Evolutionary conservation across 2,888 invertebrate genomes (phyloP).

Genomic region (Luperina nickerlii): DNA sequence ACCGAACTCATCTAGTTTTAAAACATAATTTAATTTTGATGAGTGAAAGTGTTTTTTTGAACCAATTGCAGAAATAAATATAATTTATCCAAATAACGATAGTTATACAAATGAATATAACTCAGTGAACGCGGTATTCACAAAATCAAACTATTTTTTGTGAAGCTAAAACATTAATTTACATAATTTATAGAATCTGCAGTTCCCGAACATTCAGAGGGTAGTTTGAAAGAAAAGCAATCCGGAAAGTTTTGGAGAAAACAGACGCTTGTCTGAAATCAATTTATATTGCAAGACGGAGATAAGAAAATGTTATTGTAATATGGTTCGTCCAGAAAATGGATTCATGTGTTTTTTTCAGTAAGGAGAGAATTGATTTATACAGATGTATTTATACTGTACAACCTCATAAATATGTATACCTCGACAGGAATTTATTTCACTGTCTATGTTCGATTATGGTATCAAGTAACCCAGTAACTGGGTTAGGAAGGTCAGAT

Average conservation of each 20-base stretch:
- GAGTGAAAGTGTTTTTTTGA: neutral
- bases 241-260: conserved; percentile 40
- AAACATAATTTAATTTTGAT: neutral
- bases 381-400: neutral
- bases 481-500: neutral
- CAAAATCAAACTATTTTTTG: conserved; percentile 17
- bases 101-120: neutral
- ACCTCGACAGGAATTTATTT: neutral
- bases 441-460: neutral
- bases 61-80: neutral
- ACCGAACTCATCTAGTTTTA: neutral
- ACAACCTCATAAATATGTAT: too few species aligned
- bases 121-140: neutral
- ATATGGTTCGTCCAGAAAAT: neutral
- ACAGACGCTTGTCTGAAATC: conserved; percentile 28
- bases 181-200: conserved; percentile 21
- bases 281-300: conserved; percentile 30
- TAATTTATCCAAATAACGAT: neutral
- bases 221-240: conserved; percentile 53
- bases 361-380: conserved; percentile 9
- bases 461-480: neutral
- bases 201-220: conserved; percentile 19
- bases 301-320: conserved; percentile 36
- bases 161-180: conserved; percentile 22
- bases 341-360: conserved; percentile 17